These are phyloP conservation scores for Ranitomeya imitator DNA, from an alignment of 2,113 vertebrate species.

Conservation along the genomic window DNA sequence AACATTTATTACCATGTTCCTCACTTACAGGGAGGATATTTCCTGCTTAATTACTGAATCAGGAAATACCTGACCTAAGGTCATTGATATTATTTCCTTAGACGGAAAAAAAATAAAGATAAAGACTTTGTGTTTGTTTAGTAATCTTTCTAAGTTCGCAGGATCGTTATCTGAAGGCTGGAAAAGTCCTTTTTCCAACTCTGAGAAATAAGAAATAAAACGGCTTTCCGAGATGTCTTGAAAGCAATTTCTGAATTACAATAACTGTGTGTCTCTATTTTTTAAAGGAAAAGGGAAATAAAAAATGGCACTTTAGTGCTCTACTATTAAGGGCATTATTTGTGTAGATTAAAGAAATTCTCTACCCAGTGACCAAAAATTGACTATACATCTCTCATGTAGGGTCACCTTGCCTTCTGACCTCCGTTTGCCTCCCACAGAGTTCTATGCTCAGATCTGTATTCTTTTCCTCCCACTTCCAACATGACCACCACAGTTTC, in stretches of 20 bases:
- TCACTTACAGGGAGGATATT: conserved; percentile 57
- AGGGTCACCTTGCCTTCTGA: too few species aligned
- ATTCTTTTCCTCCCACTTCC: too few species aligned
- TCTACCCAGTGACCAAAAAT: too few species aligned
- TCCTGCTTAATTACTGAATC: conserved; percentile 58
- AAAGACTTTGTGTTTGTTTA: conserved; percentile 54
- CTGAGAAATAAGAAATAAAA: conserved; percentile 8
- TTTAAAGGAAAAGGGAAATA: neutral
- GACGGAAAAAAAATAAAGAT: conserved; percentile 56
- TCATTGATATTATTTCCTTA: conserved; percentile 58
- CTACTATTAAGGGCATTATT: neutral
- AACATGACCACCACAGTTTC: too few species aligned
- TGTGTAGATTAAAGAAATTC: too few species aligned
- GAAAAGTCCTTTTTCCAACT: conserved; percentile 35
- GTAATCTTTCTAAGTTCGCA: conserved; percentile 33
- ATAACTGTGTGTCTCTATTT: neutral
- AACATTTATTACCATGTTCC: conserved; percentile 54
- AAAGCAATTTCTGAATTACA: neutral
- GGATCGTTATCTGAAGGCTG: conserved; percentile 49
- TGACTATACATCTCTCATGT: too few species aligned
- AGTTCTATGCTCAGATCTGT: too few species aligned
- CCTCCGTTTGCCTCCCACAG: too few species aligned
- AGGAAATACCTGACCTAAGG: conserved; percentile 58
- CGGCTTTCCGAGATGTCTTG: neutral
- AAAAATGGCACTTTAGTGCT: neutral